Evolutionary conservation across 2,888 invertebrate genomes (phyloP), one percentile per base, ranked within the genome.

Genomic region (Nemoura dubitans): DNA sequence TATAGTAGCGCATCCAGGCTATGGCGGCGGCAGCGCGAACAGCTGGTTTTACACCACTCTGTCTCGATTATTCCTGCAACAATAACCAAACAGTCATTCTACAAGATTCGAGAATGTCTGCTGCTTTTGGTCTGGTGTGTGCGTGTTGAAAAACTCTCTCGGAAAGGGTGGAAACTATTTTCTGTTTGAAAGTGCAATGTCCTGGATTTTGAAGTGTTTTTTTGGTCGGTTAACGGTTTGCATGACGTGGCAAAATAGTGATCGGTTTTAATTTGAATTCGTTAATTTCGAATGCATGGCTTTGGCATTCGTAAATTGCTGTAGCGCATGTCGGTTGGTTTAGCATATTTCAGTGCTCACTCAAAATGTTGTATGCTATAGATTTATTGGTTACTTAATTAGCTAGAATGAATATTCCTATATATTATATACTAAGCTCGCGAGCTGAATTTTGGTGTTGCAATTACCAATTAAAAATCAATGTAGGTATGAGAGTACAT

Each of bases 1-100:
- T 83, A 42, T 80, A 59, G 59, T 87, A 83, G 87, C 86, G 87
- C 83, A 85, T 85, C 86, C 86, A 86, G 87, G 87, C 27, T 78
- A 36, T 59, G 27, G 86, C 43, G 86, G 59, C 85, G 78, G 30
- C 28, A 28, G 27, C 28, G 26, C 16, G 80, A 84, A 86, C 76
- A 28, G 29, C 29, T 36, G 27, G 3, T 28, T 78, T 28, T 78
- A 21, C 14, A 26, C 78, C 78, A 26, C 29, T 21, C 27, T 14
- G 3, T 81, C 81, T 0, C 77, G 77, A 25, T n/a, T 25, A 6
- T 6, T 77, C 6, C 25, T 26, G 77, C 78, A 78, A 10, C 27
- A 3, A 27, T 3, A 25, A 25, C 14, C 27, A 26, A 59, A 59
- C 59, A 59, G 59, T 59, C 59, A 59, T 59, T 59, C 59, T 59